Conservation (phyloP, 2,888 invertebrate species). For the Parasteatoda lunata region DNA sequence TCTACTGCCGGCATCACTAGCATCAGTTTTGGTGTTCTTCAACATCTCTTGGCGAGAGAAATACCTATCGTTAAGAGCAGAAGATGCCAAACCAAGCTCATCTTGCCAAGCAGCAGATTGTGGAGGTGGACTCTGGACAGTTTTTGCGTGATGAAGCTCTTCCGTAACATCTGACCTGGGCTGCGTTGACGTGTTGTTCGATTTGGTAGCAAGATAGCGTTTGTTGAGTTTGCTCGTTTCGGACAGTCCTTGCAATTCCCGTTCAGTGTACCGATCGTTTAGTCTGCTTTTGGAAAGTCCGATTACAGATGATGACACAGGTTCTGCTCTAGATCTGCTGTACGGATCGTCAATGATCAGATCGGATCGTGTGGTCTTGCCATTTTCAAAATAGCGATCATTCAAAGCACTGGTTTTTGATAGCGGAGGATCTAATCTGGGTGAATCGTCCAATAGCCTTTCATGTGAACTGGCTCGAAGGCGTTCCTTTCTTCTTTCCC, state of each 20-base stretch:
- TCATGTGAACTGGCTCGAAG: constrained; percentile 73
- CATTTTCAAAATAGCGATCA: constrained; percentile 72
- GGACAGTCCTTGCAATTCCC: constrained; percentile 71
- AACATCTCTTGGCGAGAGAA: constrained; percentile 78
- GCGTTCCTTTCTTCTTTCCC: constrained; percentile 49
- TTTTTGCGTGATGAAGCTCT: constrained; percentile 20
- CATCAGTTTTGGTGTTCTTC: constrained; percentile 69
- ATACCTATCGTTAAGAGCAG: constrained; percentile 90
- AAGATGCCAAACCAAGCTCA: constrained; percentile 74
- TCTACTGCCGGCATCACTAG: constrained; percentile 65
- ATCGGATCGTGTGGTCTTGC: constrained; percentile 48
- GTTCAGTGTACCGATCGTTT: constrained; percentile 83
- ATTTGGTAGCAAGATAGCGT: constrained; percentile 71
- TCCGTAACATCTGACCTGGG: constrained; percentile 7
- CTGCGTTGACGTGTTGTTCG: background rate
- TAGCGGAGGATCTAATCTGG: constrained; percentile 66
- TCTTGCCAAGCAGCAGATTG: constrained; percentile 61
- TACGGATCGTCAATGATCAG: constrained; percentile 25
- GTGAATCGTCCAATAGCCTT: constrained; percentile 71
- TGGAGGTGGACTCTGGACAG: constrained; percentile 16
- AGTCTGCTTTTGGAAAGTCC: constrained; percentile 89
- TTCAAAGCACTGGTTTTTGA: constrained; percentile 73
- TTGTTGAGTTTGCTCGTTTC: constrained; percentile 73
- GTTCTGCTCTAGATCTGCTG: constrained; percentile 20
- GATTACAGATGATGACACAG: constrained; percentile 22